Conservation (phyloP, 1,140 invertebrate genomes). For the Stegodyphus dumicola region DNA sequence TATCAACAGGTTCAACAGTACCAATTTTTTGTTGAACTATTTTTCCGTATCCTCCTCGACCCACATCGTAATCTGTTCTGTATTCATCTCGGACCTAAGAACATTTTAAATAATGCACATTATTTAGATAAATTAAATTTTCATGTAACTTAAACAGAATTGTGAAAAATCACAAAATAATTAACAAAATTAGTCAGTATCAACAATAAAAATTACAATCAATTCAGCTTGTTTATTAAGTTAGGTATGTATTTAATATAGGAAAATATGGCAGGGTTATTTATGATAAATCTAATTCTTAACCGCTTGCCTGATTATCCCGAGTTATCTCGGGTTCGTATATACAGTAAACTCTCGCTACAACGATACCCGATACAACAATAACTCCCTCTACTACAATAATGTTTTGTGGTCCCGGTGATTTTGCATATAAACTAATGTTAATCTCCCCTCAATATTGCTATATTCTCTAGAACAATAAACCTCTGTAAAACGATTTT, state of each 20-base stretch:
- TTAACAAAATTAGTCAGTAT: too few relatives aligned
- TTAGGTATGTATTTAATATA: too few relatives aligned
- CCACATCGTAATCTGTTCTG: slow-evolving; percentile 95
- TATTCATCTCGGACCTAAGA: slow-evolving; percentile 96
- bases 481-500: too few relatives aligned
- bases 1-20: neutral
- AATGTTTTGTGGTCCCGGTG: neutral
- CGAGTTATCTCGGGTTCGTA: too few relatives aligned
- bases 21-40: slow-evolving; percentile 49
- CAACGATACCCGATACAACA: slow-evolving; percentile 2
- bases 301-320: too few relatives aligned
- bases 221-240: too few relatives aligned
- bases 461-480: too few relatives aligned
- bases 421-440: too few relatives aligned
- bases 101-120: neutral
- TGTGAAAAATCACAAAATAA: neutral
- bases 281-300: too few relatives aligned
- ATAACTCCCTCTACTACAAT: slow-evolving; percentile 7
- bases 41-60: slow-evolving; percentile 96
- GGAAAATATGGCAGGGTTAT: too few relatives aligned
- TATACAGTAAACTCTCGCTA: slow-evolving; percentile 1
- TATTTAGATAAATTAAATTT: neutral
- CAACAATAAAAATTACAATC: too few relatives aligned
- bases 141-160: neutral
- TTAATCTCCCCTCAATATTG: neutral